Percentiles rank a stretch among this genome's conserved stretches.
Evolutionary conservation across 2,888 invertebrate species (phyloP).

Genomic region (Aproaerema taeniolella): DNA sequence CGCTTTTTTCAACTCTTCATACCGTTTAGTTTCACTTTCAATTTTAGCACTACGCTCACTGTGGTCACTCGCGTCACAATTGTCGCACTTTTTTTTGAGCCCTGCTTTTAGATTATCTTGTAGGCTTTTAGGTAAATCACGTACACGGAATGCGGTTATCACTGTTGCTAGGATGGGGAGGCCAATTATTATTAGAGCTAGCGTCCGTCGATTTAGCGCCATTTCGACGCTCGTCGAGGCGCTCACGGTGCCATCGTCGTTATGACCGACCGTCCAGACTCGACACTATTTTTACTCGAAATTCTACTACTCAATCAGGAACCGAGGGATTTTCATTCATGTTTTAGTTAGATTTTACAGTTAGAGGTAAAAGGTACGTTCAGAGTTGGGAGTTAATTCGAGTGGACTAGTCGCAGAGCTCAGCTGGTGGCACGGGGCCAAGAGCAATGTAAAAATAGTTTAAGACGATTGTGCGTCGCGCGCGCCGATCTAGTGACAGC

Average conservation of each 20-base stretch:
- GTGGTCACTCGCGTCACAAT: slow-evolving; percentile 56
- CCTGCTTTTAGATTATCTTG: slow-evolving; percentile 35
- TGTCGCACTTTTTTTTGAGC: slow-evolving; percentile 55
- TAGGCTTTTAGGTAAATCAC: slow-evolving; percentile 57
- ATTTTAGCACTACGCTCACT: slow-evolving; percentile 54
- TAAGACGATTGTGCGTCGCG: slow-evolving; percentile 62
- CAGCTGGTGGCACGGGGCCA: slow-evolving; percentile 69
- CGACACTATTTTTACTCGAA: slow-evolving; percentile 48
- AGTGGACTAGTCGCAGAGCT: slow-evolving; percentile 79
- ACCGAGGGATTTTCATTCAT: slow-evolving; percentile 53
- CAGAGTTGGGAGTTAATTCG: slow-evolving; percentile 78
- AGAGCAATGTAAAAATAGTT: slow-evolving; percentile 69
- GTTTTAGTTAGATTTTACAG: slow-evolving; percentile 33
- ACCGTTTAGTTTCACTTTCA: slow-evolving; percentile 47
- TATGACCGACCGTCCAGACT: not conserved
- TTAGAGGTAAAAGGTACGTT: slow-evolving; percentile 50
- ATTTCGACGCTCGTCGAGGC: slow-evolving; percentile 53
- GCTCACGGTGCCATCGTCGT: slow-evolving; percentile 70
- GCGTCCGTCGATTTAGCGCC: slow-evolving; percentile 65
- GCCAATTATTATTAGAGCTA: slow-evolving; percentile 68
- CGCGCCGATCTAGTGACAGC: slow-evolving; percentile 47
- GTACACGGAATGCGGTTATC: slow-evolving; percentile 74
- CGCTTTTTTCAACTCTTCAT: slow-evolving; percentile 47
- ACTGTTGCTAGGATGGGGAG: slow-evolving; percentile 68
- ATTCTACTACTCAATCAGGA: slow-evolving; percentile 24